Evolutionary conservation across 1,140 invertebrate species (phyloP).

Genomic region (Sitobion miscanthi): DNA sequence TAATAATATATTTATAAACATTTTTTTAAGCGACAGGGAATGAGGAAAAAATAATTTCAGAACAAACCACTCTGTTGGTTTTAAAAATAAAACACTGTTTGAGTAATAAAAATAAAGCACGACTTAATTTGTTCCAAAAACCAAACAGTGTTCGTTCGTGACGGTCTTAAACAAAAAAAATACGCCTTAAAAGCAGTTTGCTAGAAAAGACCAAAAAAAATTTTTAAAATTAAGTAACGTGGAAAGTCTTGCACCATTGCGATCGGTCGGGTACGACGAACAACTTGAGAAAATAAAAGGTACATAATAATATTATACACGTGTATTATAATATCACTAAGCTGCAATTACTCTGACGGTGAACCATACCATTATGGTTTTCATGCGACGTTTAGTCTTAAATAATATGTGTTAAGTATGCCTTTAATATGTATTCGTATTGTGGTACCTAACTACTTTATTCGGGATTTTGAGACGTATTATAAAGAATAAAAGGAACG

Average conservation of each 20-base stretch:
- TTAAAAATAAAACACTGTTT: background rate
- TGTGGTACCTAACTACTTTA: background rate
- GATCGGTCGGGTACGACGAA: background rate
- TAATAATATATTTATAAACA: slow-evolving; percentile 5
- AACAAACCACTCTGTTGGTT: background rate
- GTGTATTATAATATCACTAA: background rate
- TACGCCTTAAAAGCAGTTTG: background rate
- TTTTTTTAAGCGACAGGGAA: background rate
- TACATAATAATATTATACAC: background rate
- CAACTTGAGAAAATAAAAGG: background rate
- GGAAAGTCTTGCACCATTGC: background rate
- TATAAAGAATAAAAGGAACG: slow-evolving; percentile 2
- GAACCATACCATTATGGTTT: background rate
- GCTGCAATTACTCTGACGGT: background rate
- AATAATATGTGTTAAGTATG: background rate
- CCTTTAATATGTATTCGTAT: background rate
- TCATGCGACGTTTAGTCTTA: background rate
- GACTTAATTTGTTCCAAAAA: background rate
- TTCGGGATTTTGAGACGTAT: slow-evolving; percentile 6
- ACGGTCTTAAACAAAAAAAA: background rate
- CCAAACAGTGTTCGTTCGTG: background rate
- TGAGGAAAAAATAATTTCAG: background rate
- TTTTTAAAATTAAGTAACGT: background rate
- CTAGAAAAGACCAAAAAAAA: background rate
- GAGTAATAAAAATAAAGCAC: background rate